Evolutionary conservation across 2,797 vertebrate species (phyloP).

Genomic region (Enteromius mattozi): DNA sequence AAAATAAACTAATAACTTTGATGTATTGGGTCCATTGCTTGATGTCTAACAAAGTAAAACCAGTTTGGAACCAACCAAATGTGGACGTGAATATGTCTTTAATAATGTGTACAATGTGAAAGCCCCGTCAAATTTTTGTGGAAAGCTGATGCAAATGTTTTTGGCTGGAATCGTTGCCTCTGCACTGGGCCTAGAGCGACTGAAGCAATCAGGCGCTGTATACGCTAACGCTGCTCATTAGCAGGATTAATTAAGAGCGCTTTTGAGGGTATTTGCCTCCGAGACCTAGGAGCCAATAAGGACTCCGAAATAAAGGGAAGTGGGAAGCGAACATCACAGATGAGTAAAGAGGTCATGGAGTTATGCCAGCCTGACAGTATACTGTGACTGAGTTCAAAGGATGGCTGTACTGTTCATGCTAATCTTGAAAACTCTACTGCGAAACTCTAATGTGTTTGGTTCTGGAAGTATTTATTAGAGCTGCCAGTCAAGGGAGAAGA

Average conservation of each 20-base stretch:
- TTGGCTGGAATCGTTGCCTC: constrained; percentile 24
- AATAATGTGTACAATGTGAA: background rate
- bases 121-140: background rate
- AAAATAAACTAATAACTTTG: background rate
- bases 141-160: constrained; percentile 20
- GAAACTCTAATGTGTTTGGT: background rate
- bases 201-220: constrained; percentile 57
- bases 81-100: background rate
- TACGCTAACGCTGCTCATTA: constrained; percentile 75
- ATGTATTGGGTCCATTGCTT: background rate
- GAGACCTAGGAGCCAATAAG: constrained; percentile 67
- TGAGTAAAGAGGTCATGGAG: constrained; percentile 57
- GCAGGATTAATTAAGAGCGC: constrained; percentile 76
- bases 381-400: constrained; percentile 14
- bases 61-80: background rate
- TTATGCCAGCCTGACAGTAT: background rate
- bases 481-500: constrained; percentile 9
- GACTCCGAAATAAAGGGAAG: constrained; percentile 65
- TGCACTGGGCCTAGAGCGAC: background rate
- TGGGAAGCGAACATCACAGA: constrained; percentile 35
- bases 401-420: constrained; percentile 13
- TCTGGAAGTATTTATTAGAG: constrained; percentile 20
- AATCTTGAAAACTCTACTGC: background rate
- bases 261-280: constrained; percentile 65
- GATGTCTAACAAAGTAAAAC: background rate